Percentiles rank a stretch among this genome's conserved stretches.
Conservation (phyloP, 2,888 invertebrate genomes). For the Heteromurus nitidus region DNA sequence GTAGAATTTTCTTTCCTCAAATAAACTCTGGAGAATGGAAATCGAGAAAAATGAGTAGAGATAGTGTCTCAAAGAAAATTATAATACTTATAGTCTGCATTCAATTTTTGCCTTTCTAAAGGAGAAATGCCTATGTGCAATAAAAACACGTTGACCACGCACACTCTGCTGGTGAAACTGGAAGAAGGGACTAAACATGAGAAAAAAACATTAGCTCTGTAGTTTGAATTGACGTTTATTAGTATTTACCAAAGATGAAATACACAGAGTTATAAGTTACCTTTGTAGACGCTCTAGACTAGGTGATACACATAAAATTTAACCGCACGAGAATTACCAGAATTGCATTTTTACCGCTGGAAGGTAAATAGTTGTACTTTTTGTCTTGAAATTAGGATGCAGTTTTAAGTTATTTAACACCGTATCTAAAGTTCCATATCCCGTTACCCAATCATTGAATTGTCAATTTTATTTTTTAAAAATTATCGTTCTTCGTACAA, state of each 20-base stretch:
- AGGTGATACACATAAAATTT: neutral
- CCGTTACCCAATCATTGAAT: too few species aligned
- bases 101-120: neutral
- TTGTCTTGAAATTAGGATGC: too few species aligned
- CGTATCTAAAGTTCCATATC: too few species aligned
- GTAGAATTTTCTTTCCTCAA: too few species aligned
- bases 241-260: neutral
- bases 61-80: too few species aligned
- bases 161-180: constrained; percentile 26
- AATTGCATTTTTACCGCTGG: constrained; percentile 16
- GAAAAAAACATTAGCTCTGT: constrained; percentile 8
- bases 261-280: too few species aligned
- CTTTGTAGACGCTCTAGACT: too few species aligned
- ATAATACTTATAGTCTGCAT: too few species aligned
- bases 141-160: constrained; percentile 5
- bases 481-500: too few species aligned
- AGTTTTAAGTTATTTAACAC: too few species aligned
- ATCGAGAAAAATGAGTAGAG: neutral
- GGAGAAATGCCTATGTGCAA: neutral
- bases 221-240: neutral
- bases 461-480: too few species aligned
- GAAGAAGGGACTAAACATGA: constrained; percentile 27
- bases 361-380: constrained; percentile 19
- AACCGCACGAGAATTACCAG: neutral
- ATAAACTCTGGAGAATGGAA: too few species aligned